phyloP scores from a whole-genome alignment of 2,113 vertebrate genomes.

The Falco punctatus region DNA sequence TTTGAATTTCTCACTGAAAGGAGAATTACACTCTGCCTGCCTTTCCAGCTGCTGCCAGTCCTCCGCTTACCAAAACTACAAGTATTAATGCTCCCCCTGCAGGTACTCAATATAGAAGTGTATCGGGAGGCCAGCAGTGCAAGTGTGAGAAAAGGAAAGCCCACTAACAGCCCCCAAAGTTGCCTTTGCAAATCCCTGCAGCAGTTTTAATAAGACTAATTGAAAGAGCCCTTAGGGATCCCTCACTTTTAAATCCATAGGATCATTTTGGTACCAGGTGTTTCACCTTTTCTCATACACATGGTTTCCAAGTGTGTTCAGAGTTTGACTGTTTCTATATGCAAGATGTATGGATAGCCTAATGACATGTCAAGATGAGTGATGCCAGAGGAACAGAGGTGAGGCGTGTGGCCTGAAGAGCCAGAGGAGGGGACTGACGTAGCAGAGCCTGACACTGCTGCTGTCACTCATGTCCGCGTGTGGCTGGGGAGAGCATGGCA shows the following conservation, averaged over 20 bases:
- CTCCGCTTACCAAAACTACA: neutral
- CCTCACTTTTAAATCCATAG: neutral
- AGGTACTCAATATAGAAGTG: neutral
- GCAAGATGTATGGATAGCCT: neutral
- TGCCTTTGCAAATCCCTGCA: neutral
- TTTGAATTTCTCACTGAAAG: neutral
- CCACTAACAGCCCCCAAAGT: neutral
- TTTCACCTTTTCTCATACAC: neutral
- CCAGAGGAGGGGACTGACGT: neutral
- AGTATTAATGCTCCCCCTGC: constrained; percentile 4
- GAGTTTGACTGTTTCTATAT: neutral
- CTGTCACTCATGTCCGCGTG: neutral
- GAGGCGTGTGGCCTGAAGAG: neutral
- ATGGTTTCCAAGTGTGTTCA: neutral
- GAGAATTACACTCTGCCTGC: neutral
- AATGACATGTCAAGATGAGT: neutral
- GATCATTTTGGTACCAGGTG: neutral
- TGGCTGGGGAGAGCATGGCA: constrained; percentile 29
- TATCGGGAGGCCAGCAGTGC: neutral
- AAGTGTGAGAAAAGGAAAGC: neutral
- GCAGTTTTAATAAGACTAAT: neutral
- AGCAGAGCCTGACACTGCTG: neutral
- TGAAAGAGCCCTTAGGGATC: neutral
- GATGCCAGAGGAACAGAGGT: neutral
- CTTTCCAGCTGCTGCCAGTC: neutral